Evolutionary conservation across 1,140 invertebrate genomes (phyloP).

Genomic region (Euschistus heros): DNA sequence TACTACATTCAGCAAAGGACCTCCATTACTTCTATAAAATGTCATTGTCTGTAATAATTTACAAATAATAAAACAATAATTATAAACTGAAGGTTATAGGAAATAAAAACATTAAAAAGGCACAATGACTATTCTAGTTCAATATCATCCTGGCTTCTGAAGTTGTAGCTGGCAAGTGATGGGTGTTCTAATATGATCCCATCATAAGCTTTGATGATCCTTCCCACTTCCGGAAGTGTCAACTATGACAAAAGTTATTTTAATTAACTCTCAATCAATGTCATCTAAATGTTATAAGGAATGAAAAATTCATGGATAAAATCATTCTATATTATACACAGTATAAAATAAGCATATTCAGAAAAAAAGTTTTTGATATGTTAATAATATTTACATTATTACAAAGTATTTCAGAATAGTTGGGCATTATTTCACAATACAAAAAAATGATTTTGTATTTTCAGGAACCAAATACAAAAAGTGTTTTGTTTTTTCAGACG

Average conservation of each 20-base stretch:
- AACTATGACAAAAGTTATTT: slow-evolving; percentile 54
- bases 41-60: too few species aligned
- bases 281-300: neutral
- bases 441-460: too few species aligned
- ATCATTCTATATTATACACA: neutral
- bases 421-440: neutral
- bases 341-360: neutral
- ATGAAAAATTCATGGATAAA: neutral
- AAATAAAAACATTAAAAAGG: too few species aligned
- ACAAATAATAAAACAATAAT: too few species aligned
- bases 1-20: too few species aligned
- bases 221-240: slow-evolving; percentile 64
- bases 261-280: slow-evolving; percentile 19
- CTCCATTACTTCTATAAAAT: too few species aligned
- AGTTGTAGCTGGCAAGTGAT: slow-evolving; percentile 57
- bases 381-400: neutral
- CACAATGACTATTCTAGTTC: too few species aligned
- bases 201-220: slow-evolving; percentile 65
- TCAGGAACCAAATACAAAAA: too few species aligned
- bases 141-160: slow-evolving; percentile 35
- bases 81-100: too few species aligned
- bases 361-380: neutral
- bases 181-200: slow-evolving; percentile 58
- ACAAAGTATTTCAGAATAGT: neutral
- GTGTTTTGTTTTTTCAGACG: too few species aligned